A percentile compares a stretch with the other conserved stretches of the same genome.
Evolutionary conservation across 1,140 invertebrate genomes (phyloP).

Genomic region (Trichonephila clavata): DNA sequence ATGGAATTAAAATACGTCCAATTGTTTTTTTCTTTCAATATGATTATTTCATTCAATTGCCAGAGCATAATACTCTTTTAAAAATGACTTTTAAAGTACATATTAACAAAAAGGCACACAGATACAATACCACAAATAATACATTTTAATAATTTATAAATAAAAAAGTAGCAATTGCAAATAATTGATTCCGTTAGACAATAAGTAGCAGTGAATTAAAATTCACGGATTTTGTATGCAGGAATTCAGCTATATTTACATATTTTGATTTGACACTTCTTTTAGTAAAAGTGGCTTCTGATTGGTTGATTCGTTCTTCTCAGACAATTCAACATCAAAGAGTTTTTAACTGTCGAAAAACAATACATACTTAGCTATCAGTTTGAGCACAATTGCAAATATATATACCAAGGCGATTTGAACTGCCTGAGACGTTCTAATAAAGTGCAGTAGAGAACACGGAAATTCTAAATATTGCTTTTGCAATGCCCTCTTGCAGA

Average conservation of each 20-base stretch:
- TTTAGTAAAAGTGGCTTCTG: neutral
- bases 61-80: too few relatives aligned
- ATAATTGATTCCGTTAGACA: neutral
- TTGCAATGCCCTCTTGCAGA: neutral
- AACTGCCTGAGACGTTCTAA: conserved; percentile 30
- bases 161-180: neutral
- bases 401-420: neutral
- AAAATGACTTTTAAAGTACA: neutral
- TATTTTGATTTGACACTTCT: neutral
- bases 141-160: too few relatives aligned
- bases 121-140: neutral
- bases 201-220: neutral
- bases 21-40: too few relatives aligned
- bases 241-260: conserved; percentile 1
- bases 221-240: neutral
- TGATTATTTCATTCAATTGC: too few relatives aligned
- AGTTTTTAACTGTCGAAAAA: neutral
- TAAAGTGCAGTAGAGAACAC: conserved; percentile 12
- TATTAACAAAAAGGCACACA: neutral
- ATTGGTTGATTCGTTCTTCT: conserved; percentile 26
- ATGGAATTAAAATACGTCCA: neutral
- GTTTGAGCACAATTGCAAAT: conserved; percentile 61
- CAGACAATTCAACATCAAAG: neutral
- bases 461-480: conserved; percentile 3
- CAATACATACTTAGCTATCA: neutral